These are phyloP conservation scores for Orthosia gracilis DNA, from an alignment of 2,888 invertebrate species.

Conservation along the genomic window DNA sequence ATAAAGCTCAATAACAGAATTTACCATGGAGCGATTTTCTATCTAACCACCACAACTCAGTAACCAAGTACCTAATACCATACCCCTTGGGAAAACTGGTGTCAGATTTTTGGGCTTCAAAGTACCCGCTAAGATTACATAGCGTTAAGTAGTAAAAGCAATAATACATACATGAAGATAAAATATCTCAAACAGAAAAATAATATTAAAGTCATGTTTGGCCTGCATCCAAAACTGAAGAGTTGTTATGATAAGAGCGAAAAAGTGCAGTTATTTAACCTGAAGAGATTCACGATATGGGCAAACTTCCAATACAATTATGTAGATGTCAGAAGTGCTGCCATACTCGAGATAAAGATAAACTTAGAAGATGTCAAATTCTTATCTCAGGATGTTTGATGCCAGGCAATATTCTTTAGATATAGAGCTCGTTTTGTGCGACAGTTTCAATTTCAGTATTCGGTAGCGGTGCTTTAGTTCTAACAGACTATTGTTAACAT, in stretches of 20 bases:
- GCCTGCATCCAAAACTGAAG: constrained; percentile 44
- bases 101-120: no score
- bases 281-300: constrained; percentile 39
- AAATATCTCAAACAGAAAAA: background rate
- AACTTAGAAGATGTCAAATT: background rate
- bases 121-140: no score
- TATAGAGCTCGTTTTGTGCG: background rate
- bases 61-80: no score
- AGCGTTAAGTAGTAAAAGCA: background rate
- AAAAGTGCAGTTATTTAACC: constrained; percentile 45
- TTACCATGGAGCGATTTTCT: no score
- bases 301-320: constrained; percentile 52
- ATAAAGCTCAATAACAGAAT: no score
- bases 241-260: constrained; percentile 27
- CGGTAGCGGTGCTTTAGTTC: background rate
- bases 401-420: background rate
- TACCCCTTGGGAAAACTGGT: no score
- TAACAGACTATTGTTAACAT: background rate
- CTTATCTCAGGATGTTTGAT: background rate
- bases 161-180: background rate
- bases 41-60: no score
- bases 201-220: constrained; percentile 35
- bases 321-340: constrained; percentile 24
- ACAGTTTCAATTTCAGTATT: background rate
- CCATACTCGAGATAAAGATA: background rate